Evolutionary conservation across 2,888 invertebrate species (phyloP), one percentile per base, ranked within the genome.

Genomic region (Eueremaeus valkanovi): DNA sequence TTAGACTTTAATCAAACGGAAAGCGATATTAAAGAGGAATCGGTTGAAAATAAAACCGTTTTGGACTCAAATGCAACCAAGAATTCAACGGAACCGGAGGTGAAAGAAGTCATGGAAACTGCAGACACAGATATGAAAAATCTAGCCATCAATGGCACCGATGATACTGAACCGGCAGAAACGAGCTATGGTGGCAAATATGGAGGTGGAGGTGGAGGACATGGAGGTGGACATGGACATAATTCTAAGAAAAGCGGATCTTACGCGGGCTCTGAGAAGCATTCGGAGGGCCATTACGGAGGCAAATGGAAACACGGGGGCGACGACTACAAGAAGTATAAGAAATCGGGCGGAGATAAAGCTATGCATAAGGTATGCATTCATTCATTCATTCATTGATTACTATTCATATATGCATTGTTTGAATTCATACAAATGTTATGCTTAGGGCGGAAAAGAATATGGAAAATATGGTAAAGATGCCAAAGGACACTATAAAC

Each of bases 241-340:
- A 3, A 6, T 1, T 66, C 66, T 11, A 66, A 36, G 11, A 66
- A 66, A 11, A 36, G 66, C 18, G 66, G 66, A 3, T 66, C 66
- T 6, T 66, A 66, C 21, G 33, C 66, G 3, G 66, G 66, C 6
- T 33, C 33, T 36, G 66, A 66, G 36, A 66, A 66, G 31, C 66
- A 66, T 36, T n/a, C 18, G 0, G 66, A 66, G n/a, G 66, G 66
- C 24, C 13, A 66, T 18, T 66, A 36, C 27, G 66, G 66, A 66
- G 66, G 66, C 21, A 66, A 66, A 36, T 66, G 66, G 66, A 66
- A 66, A 66, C 66, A 66, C 66, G 66, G 66, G 18, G 66, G 66
- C 11, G 66, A 66, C 21, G 66, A 66, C 66, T 66, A 33, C 36
- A 66, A 66, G 18, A 66, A 66, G n/a, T 66, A 66, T n/a, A 66